These are phyloP conservation scores for Zonitis immaculata DNA, from an alignment of 2,888 invertebrate species.

Conservation along the genomic window DNA sequence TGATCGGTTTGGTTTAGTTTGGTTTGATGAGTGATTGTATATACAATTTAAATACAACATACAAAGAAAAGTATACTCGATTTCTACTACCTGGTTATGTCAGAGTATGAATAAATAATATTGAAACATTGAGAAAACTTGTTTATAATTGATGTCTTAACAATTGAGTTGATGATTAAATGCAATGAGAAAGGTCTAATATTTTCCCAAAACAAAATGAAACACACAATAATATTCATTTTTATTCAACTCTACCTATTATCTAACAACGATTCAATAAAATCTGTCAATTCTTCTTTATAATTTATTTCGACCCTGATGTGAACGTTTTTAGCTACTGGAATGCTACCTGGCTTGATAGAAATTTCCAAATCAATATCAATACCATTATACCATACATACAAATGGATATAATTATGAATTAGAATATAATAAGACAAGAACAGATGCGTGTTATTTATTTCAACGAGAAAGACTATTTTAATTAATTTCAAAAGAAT, in stretches of 20 bases:
- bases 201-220: too few relatives aligned
- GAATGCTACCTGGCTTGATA: conserved; percentile 17
- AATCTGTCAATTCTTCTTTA: conserved; percentile 2
- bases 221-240: too few relatives aligned
- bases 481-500: conserved; percentile 2
- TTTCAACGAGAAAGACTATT: conserved; percentile 1
- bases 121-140: not conserved
- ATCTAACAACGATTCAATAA: conserved; percentile 8
- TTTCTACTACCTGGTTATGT: conserved; percentile 8
- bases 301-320: not conserved
- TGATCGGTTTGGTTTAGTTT: too few relatives aligned
- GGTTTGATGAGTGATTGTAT: too few relatives aligned
- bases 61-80: conserved; percentile 6
- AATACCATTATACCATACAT: too few relatives aligned
- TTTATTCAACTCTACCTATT: too few relatives aligned
- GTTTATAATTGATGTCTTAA: conserved; percentile 4
- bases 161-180: conserved; percentile 2
- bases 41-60: too few relatives aligned
- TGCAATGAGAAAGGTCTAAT: not conserved
- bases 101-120: conserved; percentile 5
- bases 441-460: too few relatives aligned
- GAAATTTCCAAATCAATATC: conserved; percentile 10
- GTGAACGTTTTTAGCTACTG: conserved; percentile 11
- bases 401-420: not conserved
- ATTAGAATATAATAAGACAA: not conserved